A percentile compares a stretch with the other conserved stretches of the same genome.
Conservation (phyloP, 1,140 invertebrate species). For the Gonatopus flavifemur region DNA sequence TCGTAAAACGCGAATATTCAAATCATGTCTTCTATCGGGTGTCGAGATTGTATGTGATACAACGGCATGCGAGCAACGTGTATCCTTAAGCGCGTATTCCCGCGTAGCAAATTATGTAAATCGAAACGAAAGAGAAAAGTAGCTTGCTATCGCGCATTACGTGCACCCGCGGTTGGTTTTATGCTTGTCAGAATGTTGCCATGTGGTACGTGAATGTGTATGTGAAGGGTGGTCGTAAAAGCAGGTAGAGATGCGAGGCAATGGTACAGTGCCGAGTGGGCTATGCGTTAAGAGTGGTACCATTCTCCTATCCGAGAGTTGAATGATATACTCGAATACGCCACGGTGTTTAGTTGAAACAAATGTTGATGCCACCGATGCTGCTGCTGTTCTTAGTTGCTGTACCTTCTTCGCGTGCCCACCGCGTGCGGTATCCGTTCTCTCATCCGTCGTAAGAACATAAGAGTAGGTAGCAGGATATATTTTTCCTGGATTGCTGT, state of each 20-base stretch:
- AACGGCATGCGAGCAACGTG: slow-evolving; percentile 5
- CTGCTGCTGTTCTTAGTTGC: slow-evolving; percentile 16
- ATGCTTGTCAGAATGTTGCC: slow-evolving; percentile 1
- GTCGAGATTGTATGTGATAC: background rate
- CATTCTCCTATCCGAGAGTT: slow-evolving; percentile 18
- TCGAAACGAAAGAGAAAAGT: slow-evolving; percentile 34
- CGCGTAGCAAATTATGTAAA: slow-evolving; percentile 43
- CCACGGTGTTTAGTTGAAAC: slow-evolving; percentile 34
- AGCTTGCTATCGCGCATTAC: slow-evolving; percentile 39
- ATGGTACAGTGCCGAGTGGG: slow-evolving; percentile 24
- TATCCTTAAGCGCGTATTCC: slow-evolving; percentile 12
- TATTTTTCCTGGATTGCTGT: slow-evolving; percentile 21
- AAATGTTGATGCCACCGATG: slow-evolving; percentile 17
- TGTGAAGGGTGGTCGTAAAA: slow-evolving; percentile 4
- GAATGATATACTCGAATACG: slow-evolving; percentile 40
- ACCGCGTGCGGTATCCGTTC: slow-evolving; percentile 10
- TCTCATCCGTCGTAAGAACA: too few relatives aligned
- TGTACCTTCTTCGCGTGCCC: slow-evolving; percentile 17
- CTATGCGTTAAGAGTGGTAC: slow-evolving; percentile 30
- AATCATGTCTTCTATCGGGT: slow-evolving; percentile 19
- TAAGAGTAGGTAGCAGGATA: too few relatives aligned
- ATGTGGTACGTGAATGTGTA: background rate
- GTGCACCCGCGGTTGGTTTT: slow-evolving; percentile 27
- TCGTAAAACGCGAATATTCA: slow-evolving; percentile 24
- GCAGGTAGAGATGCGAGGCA: slow-evolving; percentile 15